Conservation (phyloP, 2,113 vertebrate species). For the Equus przewalskii region DNA sequence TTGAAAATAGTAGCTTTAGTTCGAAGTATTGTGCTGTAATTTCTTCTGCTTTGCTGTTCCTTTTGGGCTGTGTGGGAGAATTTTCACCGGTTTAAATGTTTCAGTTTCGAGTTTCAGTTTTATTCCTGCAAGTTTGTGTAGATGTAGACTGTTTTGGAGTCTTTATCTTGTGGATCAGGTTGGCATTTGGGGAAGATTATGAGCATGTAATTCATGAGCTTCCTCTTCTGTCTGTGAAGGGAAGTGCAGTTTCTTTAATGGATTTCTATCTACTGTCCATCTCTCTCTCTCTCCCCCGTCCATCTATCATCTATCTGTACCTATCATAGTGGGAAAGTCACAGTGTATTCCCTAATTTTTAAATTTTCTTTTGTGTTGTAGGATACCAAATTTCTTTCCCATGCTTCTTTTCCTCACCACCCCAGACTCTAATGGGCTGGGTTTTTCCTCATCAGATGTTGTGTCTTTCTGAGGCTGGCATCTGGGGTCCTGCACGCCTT, state of each 20-base stretch:
- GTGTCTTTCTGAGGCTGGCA: neutral
- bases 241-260: neutral
- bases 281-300: no score
- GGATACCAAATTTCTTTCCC: neutral
- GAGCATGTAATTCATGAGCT: neutral
- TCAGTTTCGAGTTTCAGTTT: neutral
- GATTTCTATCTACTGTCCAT: neutral
- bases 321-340: neutral
- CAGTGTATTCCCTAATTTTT: neutral
- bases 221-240: neutral
- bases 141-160: neutral
- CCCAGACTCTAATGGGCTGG: neutral
- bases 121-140: neutral
- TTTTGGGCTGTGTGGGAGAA: neutral
- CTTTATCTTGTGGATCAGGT: neutral
- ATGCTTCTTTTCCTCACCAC: neutral
- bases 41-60: neutral
- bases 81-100: neutral
- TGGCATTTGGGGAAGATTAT: neutral
- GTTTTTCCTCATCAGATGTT: neutral
- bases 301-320: neutral
- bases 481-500: neutral
- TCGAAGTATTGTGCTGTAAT: neutral
- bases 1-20: neutral
- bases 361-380: neutral